Base-by-base conservation (phyloP, 2,888 invertebrate species). In the Xylota segnis region DNA sequence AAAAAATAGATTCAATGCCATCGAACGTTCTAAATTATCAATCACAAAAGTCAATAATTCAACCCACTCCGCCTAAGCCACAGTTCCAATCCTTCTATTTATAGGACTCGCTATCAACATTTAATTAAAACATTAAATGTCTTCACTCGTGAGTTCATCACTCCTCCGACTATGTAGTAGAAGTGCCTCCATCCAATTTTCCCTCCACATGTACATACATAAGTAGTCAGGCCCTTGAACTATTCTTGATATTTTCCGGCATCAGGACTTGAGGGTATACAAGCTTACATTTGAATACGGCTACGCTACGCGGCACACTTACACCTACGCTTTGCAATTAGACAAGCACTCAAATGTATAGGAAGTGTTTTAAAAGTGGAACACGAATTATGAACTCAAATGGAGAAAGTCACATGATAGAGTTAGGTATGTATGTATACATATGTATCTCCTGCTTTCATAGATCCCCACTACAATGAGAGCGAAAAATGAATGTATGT, bases 401-500 rank as follows among this genome's bases (percentile, higher is more conserved):
- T 47, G 27, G 72, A 34, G 40, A 58, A 50, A 75, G 37, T 75
- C 54, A 74, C 40, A 61, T 68, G 68, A 34, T 40, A 4, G 40
- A 40, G n/a, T n/a, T 32, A 9, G 2, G 9, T 34, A 3, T 34
- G 3, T 9, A 7, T 34, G 7, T 9, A 1, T 32, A 7, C 5
- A 7, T 5, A 7, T 74, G 61, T 68, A 66, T 52, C 65, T 47
- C 23, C 16, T 43, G 52, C 45, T n/a, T 56, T 47, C 47, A 65
- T 27, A 77, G 47, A 54, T 18, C 4, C 14, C 14, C 18, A 45
- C 47, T 52, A 32, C 23, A 59, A 52, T 58, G 14, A 66, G 37
- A 58, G 43, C 27, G 45, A 32, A 68, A 79, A 66, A 50, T 81
- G 58, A 79, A 79, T 74, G 50, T 61, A 82, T 68, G 47, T 37